A percentile compares a stretch with the other conserved stretches of the same genome.
These are phyloP conservation scores for Chesias legatella DNA, from an alignment of 2,888 invertebrate genomes.

Conservation along the genomic window DNA sequence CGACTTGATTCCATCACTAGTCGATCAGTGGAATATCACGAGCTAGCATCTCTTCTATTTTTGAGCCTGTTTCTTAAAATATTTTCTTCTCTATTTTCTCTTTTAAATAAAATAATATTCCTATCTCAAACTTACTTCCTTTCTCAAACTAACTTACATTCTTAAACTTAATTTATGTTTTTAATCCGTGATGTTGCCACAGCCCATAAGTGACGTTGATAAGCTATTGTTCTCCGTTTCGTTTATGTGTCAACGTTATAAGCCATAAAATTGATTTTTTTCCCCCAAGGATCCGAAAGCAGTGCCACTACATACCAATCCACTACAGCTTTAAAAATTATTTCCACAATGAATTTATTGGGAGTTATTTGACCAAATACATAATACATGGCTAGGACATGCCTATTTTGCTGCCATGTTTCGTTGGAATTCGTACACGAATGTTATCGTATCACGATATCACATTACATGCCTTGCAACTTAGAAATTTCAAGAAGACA, in stretches of 20 bases:
- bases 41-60: conserved; percentile 1
- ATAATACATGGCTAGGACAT: conserved; percentile 13
- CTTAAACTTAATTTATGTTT: conserved; percentile 16
- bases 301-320: conserved; percentile 33
- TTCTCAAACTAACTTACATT: too few species aligned
- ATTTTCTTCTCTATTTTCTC: too few species aligned
- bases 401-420: not conserved
- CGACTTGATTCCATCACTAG: conserved; percentile 36
- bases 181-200: conserved; percentile 40
- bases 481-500: not conserved
- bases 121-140: too few species aligned
- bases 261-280: conserved; percentile 62
- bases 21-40: conserved; percentile 31
- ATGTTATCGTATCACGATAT: not conserved
- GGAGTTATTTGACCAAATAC: conserved; percentile 11
- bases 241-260: conserved; percentile 23
- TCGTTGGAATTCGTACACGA: not conserved
- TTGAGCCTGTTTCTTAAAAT: too few species aligned
- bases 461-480: too few species aligned
- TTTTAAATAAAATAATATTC: too few species aligned
- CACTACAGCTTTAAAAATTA: conserved; percentile 35
- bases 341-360: conserved; percentile 43
- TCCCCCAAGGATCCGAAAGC: conserved; percentile 61
- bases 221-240: conserved; percentile 23
- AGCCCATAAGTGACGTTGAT: conserved; percentile 28